phyloP scores from a whole-genome alignment of 2,113 vertebrate genomes.

The Mormyrus lacerda region DNA sequence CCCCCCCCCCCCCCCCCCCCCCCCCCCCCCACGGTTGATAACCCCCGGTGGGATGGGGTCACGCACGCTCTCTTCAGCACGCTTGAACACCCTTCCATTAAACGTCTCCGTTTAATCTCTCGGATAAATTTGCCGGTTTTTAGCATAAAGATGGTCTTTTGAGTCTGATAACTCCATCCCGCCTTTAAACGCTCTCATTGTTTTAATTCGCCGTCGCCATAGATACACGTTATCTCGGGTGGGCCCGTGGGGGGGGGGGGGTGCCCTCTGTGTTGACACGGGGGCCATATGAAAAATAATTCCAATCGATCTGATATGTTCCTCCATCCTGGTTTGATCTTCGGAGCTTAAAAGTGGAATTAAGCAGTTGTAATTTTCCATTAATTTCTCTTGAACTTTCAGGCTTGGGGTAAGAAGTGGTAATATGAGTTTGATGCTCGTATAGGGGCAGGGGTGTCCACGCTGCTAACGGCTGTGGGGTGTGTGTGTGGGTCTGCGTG shows the following conservation, averaged over 20 bases:
- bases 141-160: not conserved
- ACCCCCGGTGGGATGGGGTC: not conserved
- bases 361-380: not conserved
- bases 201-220: not conserved
- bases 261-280: not conserved
- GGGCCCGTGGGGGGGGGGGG: not conserved
- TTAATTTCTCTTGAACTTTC: constrained; percentile 3
- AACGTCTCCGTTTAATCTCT: not conserved
- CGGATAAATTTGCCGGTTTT: not conserved
- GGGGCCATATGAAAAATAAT: not conserved
- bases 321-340: not conserved
- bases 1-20: too few species aligned
- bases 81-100: not conserved
- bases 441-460: not conserved
- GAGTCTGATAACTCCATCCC: not conserved
- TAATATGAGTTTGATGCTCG: not conserved
- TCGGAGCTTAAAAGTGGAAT: not conserved
- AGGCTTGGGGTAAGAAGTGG: not conserved
- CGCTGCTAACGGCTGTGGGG: not conserved
- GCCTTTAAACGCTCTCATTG: not conserved
- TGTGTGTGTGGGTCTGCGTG: not conserved
- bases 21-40: too few species aligned
- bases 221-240: not conserved
- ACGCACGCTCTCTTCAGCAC: not conserved
- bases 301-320: not conserved